These are phyloP conservation scores for Diplodus sargus DNA, from an alignment of 2,797 vertebrate genomes.

Conservation along the genomic window DNA sequence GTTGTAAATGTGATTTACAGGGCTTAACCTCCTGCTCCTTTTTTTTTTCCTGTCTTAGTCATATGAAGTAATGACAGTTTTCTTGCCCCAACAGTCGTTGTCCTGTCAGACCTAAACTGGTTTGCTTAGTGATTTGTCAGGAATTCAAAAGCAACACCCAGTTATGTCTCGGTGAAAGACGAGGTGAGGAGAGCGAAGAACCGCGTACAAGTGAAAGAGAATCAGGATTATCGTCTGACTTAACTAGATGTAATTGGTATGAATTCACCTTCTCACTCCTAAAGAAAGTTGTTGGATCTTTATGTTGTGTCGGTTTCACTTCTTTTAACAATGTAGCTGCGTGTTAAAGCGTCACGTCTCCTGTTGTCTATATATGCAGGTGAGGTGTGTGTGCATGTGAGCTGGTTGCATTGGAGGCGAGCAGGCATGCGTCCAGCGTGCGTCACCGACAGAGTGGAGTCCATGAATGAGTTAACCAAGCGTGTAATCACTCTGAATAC, in stretches of 20 bases:
- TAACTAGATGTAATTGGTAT: slow-evolving; percentile 1
- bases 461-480: slow-evolving; percentile 75
- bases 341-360: not conserved
- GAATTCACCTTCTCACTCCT: not conserved
- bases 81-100: slow-evolving; percentile 21
- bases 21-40: slow-evolving; percentile 7
- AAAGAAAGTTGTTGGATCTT: slow-evolving; percentile 3
- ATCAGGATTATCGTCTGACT: not conserved
- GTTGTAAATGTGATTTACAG: slow-evolving; percentile 19
- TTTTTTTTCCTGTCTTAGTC: not conserved
- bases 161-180: not conserved
- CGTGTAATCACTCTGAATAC: slow-evolving; percentile 72
- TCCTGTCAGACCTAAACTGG: slow-evolving; percentile 41
- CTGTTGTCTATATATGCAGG: slow-evolving; percentile 14
- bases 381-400: slow-evolving; percentile 9
- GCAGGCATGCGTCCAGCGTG: slow-evolving; percentile 39
- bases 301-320: no score
- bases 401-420: slow-evolving; percentile 23
- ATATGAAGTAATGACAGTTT: slow-evolving; percentile 20
- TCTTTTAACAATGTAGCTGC: not conserved
- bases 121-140: slow-evolving; percentile 54
- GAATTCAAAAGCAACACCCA: slow-evolving; percentile 57
- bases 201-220: not conserved
- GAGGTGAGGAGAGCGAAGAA: slow-evolving; percentile 27
- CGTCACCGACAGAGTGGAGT: slow-evolving; percentile 50